Conservation (phyloP, 2,888 invertebrate species). For the Protodeltote pygarga region DNA sequence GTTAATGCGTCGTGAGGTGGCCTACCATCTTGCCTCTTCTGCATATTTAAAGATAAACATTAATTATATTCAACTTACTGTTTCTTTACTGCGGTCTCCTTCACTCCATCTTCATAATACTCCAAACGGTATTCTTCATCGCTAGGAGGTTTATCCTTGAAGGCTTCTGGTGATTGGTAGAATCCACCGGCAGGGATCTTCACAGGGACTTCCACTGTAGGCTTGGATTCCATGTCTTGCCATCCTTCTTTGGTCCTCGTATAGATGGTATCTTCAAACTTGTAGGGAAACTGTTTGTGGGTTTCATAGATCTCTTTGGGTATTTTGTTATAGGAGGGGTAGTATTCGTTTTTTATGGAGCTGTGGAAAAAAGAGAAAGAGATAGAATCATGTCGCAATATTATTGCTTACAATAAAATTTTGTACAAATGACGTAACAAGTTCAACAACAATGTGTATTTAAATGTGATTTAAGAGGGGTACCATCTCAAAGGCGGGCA, state of each 20-base stretch:
- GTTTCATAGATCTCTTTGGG: constrained; percentile 55
- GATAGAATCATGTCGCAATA: background rate
- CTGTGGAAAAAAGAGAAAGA: constrained; percentile 45
- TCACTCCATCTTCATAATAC: constrained; percentile 56
- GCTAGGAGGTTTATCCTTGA: constrained; percentile 63
- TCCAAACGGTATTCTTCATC: constrained; percentile 61
- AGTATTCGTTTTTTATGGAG: constrained; percentile 57
- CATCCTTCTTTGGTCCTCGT: constrained; percentile 56
- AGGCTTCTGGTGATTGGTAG: constrained; percentile 68
- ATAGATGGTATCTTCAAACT: constrained; percentile 60
- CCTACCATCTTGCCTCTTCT: too few species aligned
- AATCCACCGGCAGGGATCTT: constrained; percentile 73
- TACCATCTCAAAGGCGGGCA: too few species aligned
- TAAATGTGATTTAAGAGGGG: too few species aligned
- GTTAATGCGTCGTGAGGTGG: too few species aligned
- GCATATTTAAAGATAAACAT: background rate
- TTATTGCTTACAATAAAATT: too few species aligned
- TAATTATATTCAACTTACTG: constrained; percentile 51
- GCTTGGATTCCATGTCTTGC: constrained; percentile 65
- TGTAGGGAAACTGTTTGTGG: constrained; percentile 67
- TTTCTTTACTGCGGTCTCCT: constrained; percentile 62
- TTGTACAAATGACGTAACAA: too few species aligned
- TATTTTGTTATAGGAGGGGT: constrained; percentile 49
- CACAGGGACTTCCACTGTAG: constrained; percentile 66
- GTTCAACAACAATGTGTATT: too few species aligned